Conservation (phyloP, 2,797 vertebrate genomes). For the Glyptemys insculpta region DNA sequence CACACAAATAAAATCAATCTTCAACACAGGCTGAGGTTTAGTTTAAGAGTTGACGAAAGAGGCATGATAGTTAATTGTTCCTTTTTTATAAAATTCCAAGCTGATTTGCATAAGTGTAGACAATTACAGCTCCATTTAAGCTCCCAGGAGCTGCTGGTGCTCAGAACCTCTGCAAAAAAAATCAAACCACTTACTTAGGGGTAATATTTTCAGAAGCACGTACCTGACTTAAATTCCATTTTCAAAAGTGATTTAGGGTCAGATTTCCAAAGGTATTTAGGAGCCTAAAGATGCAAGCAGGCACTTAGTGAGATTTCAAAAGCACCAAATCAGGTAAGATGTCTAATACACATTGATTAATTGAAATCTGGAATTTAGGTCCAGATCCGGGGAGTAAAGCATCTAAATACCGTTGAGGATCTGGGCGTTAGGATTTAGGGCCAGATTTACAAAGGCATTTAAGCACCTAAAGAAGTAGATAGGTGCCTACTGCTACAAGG, state of each 20-base stretch:
- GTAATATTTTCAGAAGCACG: not conserved
- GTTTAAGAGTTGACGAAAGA: constrained; percentile 12
- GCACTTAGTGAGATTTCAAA: not conserved
- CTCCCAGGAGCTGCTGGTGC: not conserved
- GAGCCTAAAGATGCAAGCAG: not conserved
- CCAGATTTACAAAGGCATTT: no score
- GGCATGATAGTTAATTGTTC: not conserved
- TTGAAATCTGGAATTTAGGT: no score
- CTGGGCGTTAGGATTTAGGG: no score
- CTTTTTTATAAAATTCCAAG: not conserved
- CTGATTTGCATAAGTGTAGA: not conserved
- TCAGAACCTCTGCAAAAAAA: not conserved
- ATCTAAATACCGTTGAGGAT: no score
- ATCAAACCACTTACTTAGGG: not conserved
- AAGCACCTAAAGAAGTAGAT: not conserved
- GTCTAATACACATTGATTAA: no score
- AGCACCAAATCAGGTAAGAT: not conserved
- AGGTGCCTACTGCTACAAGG: not conserved
- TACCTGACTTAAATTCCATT: not conserved
- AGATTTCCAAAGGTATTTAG: not conserved
- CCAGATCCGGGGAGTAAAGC: no score
- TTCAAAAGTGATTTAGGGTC: not conserved
- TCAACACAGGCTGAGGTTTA: constrained; percentile 13
- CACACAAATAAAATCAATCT: not conserved
- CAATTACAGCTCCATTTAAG: accelerated